phyloP scores from a whole-genome alignment of 2,888 invertebrate genomes.

The Stictocephala bisonia region DNA sequence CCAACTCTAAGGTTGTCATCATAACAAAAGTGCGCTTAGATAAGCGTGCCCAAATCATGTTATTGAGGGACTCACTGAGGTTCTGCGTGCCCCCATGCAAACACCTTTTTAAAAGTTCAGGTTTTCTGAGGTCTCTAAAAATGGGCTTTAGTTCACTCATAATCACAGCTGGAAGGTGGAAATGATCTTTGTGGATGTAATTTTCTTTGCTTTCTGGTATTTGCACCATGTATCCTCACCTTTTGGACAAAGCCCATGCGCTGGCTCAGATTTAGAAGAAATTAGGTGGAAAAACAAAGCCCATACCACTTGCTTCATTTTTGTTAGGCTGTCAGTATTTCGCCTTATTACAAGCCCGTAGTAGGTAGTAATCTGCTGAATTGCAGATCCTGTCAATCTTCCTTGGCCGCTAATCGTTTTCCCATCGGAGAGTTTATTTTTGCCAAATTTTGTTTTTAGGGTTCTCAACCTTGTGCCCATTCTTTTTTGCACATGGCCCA shows the following conservation, averaged over 20 bases:
- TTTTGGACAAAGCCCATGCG: not conserved
- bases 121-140: not conserved
- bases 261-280: not conserved
- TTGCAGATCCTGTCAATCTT: too few species aligned
- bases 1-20: not conserved
- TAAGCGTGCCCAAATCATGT: conserved; percentile 15
- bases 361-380: too few species aligned
- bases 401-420: too few species aligned
- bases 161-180: not conserved
- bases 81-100: conserved; percentile 16
- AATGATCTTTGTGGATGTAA: not conserved
- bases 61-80: conserved; percentile 12
- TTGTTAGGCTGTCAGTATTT: too few species aligned
- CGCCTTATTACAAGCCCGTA: too few species aligned
- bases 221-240: not conserved
- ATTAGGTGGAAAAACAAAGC: not conserved
- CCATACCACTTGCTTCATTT: too few species aligned
- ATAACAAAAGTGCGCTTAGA: conserved; percentile 17
- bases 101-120: not conserved
- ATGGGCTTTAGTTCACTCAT: not conserved
- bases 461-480: too few species aligned
- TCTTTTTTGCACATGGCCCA: too few species aligned
- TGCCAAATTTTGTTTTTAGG: too few species aligned
- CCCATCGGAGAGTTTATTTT: too few species aligned
- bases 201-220: not conserved